Base-by-base conservation (phyloP, 64 coral and sea anemone genomes). In the Pocillopora damicornis region DNA sequence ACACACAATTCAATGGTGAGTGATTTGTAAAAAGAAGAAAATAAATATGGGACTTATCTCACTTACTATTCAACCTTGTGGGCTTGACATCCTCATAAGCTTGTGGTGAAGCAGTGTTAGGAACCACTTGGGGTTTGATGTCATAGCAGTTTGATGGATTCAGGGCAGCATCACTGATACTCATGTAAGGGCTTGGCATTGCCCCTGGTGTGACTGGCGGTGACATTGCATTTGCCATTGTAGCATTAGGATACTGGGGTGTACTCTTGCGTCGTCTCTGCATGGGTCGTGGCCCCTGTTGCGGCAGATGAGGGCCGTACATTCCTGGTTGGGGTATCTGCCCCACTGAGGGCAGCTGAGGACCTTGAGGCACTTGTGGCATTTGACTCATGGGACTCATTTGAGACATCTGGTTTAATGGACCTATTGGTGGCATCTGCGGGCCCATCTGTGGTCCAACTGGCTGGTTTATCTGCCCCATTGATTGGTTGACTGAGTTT, bases 41-140 rank as follows among this genome's bases (percentile, higher is more conserved):
- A 30, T 30, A 30, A 30, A 30, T 30, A 30, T 30, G 30, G 30
- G 30, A 30, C 30, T 30, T 30, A 30, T 30, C 30, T 30, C 22
- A 42, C 37, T 80, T 38, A 82, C 84, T 87, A 89, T 88, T 79
- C 78, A 87, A 59, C 25, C 94, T 76, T 61, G 87, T 87, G 38
- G 94, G 90, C 73, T 97, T 97, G 3, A 97, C 84, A 80, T 97
- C 94, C 71, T 97, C 94, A 60, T 93, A 87, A 18, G 76, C 88
- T 18, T 91, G 91, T 35, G 91, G 91, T 36, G 88, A 82, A 17
- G 91, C 37, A 91, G 84, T 38, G 85, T 88, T 61, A 77, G 82
- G 75, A 93, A 85, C 73, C 63, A 76, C 11, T 72, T 79, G 42
- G 81, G 94, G 37, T 89, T 90, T 37, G 75, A 73, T 88, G 73